phyloP scores from a whole-genome alignment of 2,888 invertebrate genomes.

The Aphrophora alni region DNA sequence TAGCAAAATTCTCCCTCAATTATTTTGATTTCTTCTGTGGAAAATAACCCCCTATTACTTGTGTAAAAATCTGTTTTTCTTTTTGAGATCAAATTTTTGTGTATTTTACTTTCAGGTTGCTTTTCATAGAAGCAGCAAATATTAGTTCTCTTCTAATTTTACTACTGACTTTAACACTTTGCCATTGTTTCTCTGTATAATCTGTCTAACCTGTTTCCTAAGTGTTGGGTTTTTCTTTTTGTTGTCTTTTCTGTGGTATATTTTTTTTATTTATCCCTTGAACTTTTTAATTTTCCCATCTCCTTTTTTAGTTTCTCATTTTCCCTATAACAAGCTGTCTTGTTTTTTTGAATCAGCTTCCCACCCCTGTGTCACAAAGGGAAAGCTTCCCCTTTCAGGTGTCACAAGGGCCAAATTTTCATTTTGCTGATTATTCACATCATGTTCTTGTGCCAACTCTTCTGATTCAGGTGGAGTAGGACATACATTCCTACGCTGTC shows the following conservation, averaged over 20 bases:
- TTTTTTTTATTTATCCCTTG: neutral
- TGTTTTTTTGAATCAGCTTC: neutral
- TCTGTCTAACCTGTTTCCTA: neutral
- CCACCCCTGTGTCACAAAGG: neutral
- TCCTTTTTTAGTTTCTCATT: too few relatives aligned
- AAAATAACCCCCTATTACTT: neutral
- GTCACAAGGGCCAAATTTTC: neutral
- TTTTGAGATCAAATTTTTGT: neutral
- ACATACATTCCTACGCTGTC: neutral
- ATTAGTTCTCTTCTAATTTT: neutral
- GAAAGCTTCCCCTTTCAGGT: conserved; percentile 2
- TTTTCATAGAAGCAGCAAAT: neutral
- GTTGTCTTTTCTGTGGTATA: neutral
- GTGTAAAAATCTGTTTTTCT: neutral
- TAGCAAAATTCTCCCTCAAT: conserved; percentile 6
- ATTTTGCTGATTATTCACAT: conserved; percentile 2
- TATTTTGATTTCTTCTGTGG: neutral
- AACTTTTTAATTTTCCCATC: neutral
- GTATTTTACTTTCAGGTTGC: neutral
- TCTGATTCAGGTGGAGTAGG: conserved; percentile 11
- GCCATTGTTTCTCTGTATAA: neutral
- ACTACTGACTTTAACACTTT: neutral
- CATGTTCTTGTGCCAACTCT: conserved; percentile 6
- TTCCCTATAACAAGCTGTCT: conserved; percentile 20
- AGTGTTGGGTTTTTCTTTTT: neutral